These are phyloP conservation scores for Crossocerus cetratus DNA, from an alignment of 2,888 invertebrate genomes.

Conservation along the genomic window DNA sequence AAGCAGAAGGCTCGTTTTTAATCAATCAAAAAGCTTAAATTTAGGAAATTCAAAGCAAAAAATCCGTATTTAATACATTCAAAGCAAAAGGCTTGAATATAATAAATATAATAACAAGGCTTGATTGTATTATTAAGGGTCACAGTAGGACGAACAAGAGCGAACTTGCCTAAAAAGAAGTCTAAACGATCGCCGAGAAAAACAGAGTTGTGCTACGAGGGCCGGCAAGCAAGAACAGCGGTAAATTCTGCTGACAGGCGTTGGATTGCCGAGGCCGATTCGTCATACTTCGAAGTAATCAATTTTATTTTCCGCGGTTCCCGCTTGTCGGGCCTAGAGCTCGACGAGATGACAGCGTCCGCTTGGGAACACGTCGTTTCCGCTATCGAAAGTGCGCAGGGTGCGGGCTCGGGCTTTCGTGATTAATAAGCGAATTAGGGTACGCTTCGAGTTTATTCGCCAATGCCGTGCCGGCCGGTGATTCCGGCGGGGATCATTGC, in stretches of 20 bases:
- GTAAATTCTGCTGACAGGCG: neutral
- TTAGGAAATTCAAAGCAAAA: too few species aligned
- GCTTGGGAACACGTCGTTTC: neutral
- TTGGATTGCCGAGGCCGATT: neutral
- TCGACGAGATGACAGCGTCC: neutral
- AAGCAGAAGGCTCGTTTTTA: too few species aligned
- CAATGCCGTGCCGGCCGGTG: conserved; percentile 42
- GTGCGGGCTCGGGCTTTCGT: conserved; percentile 1
- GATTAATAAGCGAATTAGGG: conserved; percentile 32
- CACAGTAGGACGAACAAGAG: too few species aligned
- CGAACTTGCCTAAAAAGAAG: too few species aligned
- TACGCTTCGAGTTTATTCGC: conserved; percentile 42
- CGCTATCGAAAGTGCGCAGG: neutral
- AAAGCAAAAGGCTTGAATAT: too few species aligned
- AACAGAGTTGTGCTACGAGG: too few species aligned
- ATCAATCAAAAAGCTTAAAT: too few species aligned
- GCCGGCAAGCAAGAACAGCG: too few species aligned
- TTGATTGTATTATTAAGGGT: too few species aligned
- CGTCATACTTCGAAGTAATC: neutral
- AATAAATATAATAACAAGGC: too few species aligned
- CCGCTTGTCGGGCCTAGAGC: neutral
- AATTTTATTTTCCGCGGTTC: neutral
- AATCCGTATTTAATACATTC: too few species aligned
- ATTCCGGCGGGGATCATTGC: conserved; percentile 32
- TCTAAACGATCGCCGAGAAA: too few species aligned